phyloP scores from a whole-genome alignment of 2,797 vertebrate genomes.

The Australoheros facetus region DNA sequence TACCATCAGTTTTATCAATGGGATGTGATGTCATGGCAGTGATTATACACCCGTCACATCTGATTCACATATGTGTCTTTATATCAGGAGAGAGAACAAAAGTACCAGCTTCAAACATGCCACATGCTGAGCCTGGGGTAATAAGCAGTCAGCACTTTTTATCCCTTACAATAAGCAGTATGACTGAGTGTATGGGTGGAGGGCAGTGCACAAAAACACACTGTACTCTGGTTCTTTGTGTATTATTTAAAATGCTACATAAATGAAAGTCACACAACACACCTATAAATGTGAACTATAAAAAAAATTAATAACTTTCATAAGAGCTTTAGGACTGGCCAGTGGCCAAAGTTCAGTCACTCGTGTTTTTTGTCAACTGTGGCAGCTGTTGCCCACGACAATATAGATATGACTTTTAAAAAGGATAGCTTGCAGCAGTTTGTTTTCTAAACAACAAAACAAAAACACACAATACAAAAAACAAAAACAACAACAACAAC shows the following conservation, averaged over 20 bases:
- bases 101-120: constrained; percentile 56
- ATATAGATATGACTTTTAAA: constrained; percentile 16
- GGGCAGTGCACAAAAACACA: constrained; percentile 44
- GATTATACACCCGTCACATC: constrained; percentile 70
- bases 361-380: constrained; percentile 33
- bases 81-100: constrained; percentile 61
- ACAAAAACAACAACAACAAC: not conserved
- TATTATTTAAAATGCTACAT: constrained; percentile 18
- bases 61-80: constrained; percentile 67
- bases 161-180: constrained; percentile 60
- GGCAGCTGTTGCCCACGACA: not conserved
- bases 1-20: constrained; percentile 72
- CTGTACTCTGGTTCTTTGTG: constrained; percentile 1
- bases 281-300: constrained; percentile 8
- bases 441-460: constrained; percentile 3
- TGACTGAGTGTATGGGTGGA: constrained; percentile 48
- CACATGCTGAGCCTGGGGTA: constrained; percentile 63
- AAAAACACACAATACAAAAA: not conserved
- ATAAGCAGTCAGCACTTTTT: constrained; percentile 70
- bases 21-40: constrained; percentile 73
- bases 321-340: not conserved
- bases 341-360: constrained; percentile 9
- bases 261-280: constrained; percentile 5
- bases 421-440: constrained; percentile 23
- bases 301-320: not conserved